Evolutionary conservation across 2,888 invertebrate genomes (phyloP), one percentile per base, ranked within the genome.

Genomic region (Polydesmus complanatus): DNA sequence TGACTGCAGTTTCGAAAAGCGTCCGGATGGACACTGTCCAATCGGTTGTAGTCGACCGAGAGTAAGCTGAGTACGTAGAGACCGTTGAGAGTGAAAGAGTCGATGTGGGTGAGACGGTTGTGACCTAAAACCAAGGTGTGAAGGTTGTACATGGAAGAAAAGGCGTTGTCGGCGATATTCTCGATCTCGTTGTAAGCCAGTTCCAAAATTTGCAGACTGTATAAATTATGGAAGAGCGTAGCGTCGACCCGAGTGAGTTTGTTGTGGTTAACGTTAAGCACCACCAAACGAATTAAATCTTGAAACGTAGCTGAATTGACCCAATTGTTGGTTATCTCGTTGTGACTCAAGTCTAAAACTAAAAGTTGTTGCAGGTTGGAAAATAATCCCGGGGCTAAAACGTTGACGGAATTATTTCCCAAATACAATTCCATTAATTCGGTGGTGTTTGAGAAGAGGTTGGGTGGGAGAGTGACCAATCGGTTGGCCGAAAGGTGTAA

Each of bases 1-100:
- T 88, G 87, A 67, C 89, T 90, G 72, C 91, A 91, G 77, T 93
- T 93, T 69, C 86, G 81, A 72, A 93, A 91, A 62, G 91, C 89
- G 71, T 89, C 88, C 54, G 86, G 83, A 74, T 92, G 89, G 63
- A 93, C 82, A 68, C 84, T 84, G 72, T 86, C 84, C 64, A 93
- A 78, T 60, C 82, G 80, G 75, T 93, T 93, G 74, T 88, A 88
- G 75, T 92, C 89, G 71, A 92, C 77, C 54, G 89, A 88, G 62
- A 93, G 77, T 64, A 90, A 74, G 65, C 88, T 89, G 64, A 94
- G 77, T 47, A 91, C 92, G 72, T 87, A 89, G 58, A 93, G 78
- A 1, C 92, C 92, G 73, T 91, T 90, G 64, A 93, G 76, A 51
- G 91, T 86, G 70, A 87, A 87, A 1, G 87, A 86, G 72, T 91